Evolutionary conservation across 1,140 invertebrate genomes (phyloP).

Genomic region (Cherax quadricarinatus): DNA sequence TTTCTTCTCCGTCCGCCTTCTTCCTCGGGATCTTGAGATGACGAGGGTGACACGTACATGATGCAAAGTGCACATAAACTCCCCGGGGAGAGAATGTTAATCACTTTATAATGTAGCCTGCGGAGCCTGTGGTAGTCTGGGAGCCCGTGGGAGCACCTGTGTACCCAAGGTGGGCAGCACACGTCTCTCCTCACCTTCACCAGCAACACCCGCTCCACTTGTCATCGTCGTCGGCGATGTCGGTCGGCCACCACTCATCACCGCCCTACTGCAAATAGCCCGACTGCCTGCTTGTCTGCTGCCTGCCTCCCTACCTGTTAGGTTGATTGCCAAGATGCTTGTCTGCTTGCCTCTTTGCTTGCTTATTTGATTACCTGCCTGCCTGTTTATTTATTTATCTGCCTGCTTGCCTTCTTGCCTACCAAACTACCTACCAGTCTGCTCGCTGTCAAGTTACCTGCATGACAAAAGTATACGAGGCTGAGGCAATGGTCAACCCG

Average conservation of each 20-base stretch:
- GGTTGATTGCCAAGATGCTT: too few relatives aligned
- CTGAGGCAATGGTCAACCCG: too few relatives aligned
- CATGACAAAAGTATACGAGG: too few relatives aligned
- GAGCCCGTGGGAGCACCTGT: neutral
- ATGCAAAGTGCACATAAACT: slow-evolving; percentile 11
- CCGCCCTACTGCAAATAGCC: neutral
- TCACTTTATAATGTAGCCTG: slow-evolving; percentile 9
- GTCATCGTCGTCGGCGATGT: neutral
- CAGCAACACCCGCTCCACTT: neutral
- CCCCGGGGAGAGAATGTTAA: neutral
- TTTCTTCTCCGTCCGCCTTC: neutral
- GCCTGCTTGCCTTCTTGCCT: too few relatives aligned
- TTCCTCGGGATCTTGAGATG: neutral
- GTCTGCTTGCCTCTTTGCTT: too few relatives aligned
- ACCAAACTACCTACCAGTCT: too few relatives aligned
- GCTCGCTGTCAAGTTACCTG: too few relatives aligned
- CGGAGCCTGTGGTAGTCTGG: neutral
- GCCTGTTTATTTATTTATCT: too few relatives aligned
- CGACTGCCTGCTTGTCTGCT: neutral
- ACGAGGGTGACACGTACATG: neutral
- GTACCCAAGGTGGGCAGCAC: neutral
- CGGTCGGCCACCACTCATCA: neutral
- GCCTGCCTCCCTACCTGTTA: too few relatives aligned
- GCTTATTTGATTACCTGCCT: too few relatives aligned
- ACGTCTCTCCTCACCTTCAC: neutral